Conservation (phyloP, 2,888 invertebrate genomes). For the Tenthredo distinguenda region DNA sequence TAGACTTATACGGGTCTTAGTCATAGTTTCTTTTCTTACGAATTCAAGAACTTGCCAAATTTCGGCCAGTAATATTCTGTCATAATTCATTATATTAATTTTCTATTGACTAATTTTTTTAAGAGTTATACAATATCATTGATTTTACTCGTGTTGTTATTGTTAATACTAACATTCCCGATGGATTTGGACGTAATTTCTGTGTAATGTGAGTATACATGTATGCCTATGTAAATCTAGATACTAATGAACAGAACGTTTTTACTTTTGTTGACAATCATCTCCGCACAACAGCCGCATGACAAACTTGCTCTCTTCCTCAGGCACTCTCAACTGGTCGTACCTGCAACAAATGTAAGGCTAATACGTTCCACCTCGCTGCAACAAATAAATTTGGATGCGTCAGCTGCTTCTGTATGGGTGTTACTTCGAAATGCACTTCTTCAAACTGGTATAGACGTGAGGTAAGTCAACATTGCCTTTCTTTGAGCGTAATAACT, state of each 20-base stretch:
- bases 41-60: neutral
- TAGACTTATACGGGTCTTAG: neutral
- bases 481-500: neutral
- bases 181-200: constrained; percentile 55
- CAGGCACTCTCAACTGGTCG: constrained; percentile 88
- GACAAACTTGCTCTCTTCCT: constrained; percentile 59
- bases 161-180: constrained; percentile 56
- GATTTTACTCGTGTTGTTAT: constrained; percentile 36
- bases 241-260: constrained; percentile 52
- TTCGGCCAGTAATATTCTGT: neutral
- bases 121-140: constrained; percentile 25
- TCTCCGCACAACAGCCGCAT: neutral
- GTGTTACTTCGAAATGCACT: constrained; percentile 89
- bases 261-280: constrained; percentile 3
- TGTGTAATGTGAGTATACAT: constrained; percentile 44
- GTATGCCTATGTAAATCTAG: constrained; percentile 29
- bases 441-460: constrained; percentile 89
- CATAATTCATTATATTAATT: neutral
- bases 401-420: constrained; percentile 97
- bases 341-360: constrained; percentile 92
- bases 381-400: constrained; percentile 91
- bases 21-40: neutral
- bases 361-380: constrained; percentile 91
- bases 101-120: neutral
- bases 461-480: constrained; percentile 77